These are phyloP conservation scores for Cygnus olor DNA, from an alignment of 2,797 vertebrate genomes.

Conservation along the genomic window DNA sequence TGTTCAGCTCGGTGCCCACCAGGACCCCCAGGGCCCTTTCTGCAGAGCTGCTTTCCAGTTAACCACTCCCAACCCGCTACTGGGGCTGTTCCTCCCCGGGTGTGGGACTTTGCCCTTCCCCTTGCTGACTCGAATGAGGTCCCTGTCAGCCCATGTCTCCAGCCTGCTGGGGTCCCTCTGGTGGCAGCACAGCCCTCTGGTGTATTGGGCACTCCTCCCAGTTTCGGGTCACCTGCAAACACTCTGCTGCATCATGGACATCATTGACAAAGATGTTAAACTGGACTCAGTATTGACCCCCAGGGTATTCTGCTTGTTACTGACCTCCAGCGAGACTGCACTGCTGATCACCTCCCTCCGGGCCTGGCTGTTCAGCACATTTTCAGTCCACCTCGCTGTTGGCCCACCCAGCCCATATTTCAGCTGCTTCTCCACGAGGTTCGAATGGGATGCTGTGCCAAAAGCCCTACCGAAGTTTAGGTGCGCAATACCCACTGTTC, in stretches of 20 bases:
- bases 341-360: background rate
- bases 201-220: too few species aligned
- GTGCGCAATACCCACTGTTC: background rate
- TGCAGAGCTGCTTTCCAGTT: background rate
- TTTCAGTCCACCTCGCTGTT: background rate
- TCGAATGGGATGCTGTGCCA: background rate
- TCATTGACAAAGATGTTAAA: background rate
- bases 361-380: background rate
- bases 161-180: background rate
- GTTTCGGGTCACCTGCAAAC: background rate
- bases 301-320: background rate
- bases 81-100: background rate
- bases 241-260: background rate
- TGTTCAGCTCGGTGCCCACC: background rate
- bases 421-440: background rate
- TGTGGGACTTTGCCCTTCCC: background rate
- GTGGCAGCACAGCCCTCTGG: rapidly evolving
- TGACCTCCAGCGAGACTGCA: background rate
- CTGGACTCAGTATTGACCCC: background rate
- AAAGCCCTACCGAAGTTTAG: background rate
- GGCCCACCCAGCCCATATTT: background rate
- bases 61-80: rapidly evolving
- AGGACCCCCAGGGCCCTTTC: background rate
- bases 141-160: background rate
- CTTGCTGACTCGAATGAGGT: background rate